These are phyloP conservation scores for Crematogaster levior DNA, from an alignment of 2,888 invertebrate species.

Conservation along the genomic window DNA sequence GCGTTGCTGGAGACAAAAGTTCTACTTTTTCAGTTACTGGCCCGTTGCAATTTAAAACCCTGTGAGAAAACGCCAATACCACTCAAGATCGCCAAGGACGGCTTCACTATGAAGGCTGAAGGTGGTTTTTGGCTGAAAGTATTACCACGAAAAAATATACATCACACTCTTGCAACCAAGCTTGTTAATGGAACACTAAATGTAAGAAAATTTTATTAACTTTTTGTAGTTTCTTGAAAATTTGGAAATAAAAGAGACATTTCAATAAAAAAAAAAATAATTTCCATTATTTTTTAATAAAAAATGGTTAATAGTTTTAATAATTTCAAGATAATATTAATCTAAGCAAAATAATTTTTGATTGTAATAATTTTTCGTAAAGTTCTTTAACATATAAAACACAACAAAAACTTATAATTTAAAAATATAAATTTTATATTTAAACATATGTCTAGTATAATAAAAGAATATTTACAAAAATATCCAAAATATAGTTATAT, in stretches of 20 bases:
- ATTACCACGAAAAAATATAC: slow-evolving; percentile 63
- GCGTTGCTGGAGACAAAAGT: slow-evolving; percentile 80
- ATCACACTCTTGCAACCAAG: not conserved
- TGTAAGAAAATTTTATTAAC: not conserved
- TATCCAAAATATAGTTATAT: not conserved
- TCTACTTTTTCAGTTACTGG: slow-evolving; percentile 72
- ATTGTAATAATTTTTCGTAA: not conserved
- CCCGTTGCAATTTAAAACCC: slow-evolving; percentile 72
- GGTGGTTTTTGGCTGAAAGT: slow-evolving; percentile 74
- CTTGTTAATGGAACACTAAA: not conserved
- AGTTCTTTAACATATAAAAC: not conserved
- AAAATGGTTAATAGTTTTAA: not conserved
- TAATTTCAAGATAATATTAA: not conserved
- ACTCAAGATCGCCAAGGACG: slow-evolving; percentile 67
- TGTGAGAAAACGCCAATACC: slow-evolving; percentile 85
- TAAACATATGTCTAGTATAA: too few species aligned
- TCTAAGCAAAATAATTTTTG: too few species aligned
- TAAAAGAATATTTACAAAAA: too few species aligned
- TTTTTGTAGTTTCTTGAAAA: not conserved
- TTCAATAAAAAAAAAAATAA: not conserved
- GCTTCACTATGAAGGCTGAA: slow-evolving; percentile 60
- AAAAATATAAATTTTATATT: too few species aligned
- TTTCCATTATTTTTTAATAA: not conserved
- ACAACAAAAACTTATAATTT: not conserved
- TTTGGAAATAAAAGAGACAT: not conserved